Evolutionary conservation across 2,797 vertebrate genomes (phyloP).

Genomic region (Prionace glauca): DNA sequence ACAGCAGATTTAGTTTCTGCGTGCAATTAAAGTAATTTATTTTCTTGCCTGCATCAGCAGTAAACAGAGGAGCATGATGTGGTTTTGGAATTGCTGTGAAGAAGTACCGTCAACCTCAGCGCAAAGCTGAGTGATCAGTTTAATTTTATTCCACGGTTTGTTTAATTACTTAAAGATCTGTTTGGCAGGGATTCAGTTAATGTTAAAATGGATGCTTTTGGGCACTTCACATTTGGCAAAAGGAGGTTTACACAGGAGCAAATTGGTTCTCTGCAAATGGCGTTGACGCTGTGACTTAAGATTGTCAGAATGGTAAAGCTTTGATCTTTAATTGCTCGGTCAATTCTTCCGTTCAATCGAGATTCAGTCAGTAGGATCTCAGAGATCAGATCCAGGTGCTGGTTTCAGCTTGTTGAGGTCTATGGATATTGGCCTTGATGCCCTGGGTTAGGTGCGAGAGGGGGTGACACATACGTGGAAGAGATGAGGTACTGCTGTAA

Average conservation of each 20-base stretch:
- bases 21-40: neutral
- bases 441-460: neutral
- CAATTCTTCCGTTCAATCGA: neutral
- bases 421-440: neutral
- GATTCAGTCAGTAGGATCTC: neutral
- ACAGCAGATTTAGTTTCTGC: neutral
- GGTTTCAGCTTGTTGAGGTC: neutral
- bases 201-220: neutral
- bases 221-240: neutral
- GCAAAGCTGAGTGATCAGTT: neutral
- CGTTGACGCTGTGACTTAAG: neutral
- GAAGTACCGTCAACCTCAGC: neutral
- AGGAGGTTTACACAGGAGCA: neutral
- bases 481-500: neutral
- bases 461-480: neutral
- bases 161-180: slow-evolving; percentile 22
- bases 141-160: neutral
- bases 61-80: neutral
- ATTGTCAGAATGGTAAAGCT: neutral
- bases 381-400: neutral
- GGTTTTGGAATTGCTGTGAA: neutral
- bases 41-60: neutral
- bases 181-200: slow-evolving; percentile 4
- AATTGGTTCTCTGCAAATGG: neutral
- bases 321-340: neutral